phyloP scores from a whole-genome alignment of 2,888 invertebrate genomes.

The Cantharis lateralis region DNA sequence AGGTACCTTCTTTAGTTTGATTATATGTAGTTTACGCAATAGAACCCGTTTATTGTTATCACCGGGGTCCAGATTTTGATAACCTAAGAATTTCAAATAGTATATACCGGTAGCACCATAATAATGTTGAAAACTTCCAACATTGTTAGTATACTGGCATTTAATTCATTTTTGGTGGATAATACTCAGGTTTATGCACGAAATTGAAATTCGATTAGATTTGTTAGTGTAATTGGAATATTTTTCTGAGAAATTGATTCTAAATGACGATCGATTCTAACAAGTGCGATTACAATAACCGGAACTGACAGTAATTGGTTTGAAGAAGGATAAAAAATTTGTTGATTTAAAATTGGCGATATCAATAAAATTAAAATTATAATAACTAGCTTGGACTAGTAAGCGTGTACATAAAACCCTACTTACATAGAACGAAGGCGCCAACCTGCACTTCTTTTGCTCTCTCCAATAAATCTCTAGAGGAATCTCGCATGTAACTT shows the following conservation, averaged over 20 bases:
- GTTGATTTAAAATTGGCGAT: not conserved
- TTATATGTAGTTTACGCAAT: not conserved
- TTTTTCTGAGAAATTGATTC: not conserved
- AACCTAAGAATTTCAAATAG: not conserved
- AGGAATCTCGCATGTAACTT: conserved; percentile 39
- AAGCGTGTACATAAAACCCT: conserved; percentile 9
- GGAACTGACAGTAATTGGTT: not conserved
- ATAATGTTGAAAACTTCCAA: not conserved
- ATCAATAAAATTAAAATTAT: not conserved
- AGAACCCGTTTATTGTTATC: not conserved
- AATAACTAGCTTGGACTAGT: conserved; percentile 4
- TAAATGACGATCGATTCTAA: not conserved
- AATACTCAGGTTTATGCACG: not conserved
- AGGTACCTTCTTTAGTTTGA: not conserved
- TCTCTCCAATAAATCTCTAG: conserved; percentile 35
- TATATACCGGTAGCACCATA: not conserved
- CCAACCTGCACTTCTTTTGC: conserved; percentile 37
- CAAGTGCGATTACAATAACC: not conserved
- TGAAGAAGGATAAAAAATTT: not conserved
- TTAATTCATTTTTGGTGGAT: no score
- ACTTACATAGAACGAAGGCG: conserved; percentile 32
- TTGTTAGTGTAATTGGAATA: not conserved
- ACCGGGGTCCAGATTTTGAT: not conserved
- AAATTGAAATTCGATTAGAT: not conserved
- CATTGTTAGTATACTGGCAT: no score